Evolutionary conservation across 2,888 invertebrate species (phyloP), one percentile per base, ranked within the genome.

Genomic region (Calameuta idolon): DNA sequence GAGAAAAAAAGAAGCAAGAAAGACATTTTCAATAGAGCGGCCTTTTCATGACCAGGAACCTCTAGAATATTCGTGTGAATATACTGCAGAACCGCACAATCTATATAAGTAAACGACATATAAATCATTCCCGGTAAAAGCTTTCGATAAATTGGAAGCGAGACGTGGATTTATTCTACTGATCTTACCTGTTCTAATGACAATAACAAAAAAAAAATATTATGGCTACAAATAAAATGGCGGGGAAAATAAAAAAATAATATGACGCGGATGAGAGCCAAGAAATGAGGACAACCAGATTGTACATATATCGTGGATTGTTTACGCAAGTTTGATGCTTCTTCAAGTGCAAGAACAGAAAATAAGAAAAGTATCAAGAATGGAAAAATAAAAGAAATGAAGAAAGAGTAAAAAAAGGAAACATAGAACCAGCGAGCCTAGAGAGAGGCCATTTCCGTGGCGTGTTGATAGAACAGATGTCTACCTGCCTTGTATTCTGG

Each of bases 331-430:
- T 55, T 55, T 23, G 23, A 55, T 23, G 5, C 23, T 55, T 23
- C 9, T 73, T 75, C 68, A 79, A 73, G 76, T 78, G 34, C 33
- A 15, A 5, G 12, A 15, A 77, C 35, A 73, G 73, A 30, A 37
- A 35, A 71, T 75, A 74, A 68, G 74, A 79, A 76, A 73, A 35
- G 75, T 11, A 34, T 31, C 4, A 31, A 68, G 30, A 34, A 12
- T 30, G 2, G 55, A 4, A 35, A 35, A n/a, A 34, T 34, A 35
- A n/a, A 31, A 74, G 5, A 34, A 34, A 34, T 23, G 34, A 34
- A 74, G n/a, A 34, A 55, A 68, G 11, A 34, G 34, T 73, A 30
- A 73, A 69, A 77, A 68, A 15, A 40, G 12, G 12, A 3, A 34
- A 75, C 31, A 69, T 9, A n/a, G 75, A 34, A 34, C n/a, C 9